Conservation (phyloP, 2,797 vertebrate genomes). For the Enteromius radiatus region DNA sequence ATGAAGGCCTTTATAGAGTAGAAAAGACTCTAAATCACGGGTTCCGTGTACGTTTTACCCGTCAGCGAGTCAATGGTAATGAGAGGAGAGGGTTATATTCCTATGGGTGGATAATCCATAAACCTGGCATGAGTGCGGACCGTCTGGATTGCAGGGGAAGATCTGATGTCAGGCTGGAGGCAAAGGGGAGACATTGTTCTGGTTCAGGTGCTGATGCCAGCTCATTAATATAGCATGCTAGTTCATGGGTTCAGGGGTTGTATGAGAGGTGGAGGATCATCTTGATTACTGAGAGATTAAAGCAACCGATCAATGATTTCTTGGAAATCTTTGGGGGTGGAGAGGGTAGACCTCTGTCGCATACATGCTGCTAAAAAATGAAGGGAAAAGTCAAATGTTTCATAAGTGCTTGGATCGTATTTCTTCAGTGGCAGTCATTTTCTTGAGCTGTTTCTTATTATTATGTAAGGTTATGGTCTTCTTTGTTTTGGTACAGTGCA, state of each 20-base stretch:
- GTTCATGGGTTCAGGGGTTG: constrained; percentile 35
- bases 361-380: constrained; percentile 28
- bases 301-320: constrained; percentile 28
- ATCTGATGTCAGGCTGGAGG: constrained; percentile 44
- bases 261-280: constrained; percentile 39
- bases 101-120: constrained; percentile 43
- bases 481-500: constrained; percentile 69
- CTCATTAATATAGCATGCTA: constrained; percentile 33
- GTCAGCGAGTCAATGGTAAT: constrained; percentile 25
- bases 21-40: constrained; percentile 25
- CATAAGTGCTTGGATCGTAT: background rate
- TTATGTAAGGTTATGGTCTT: constrained; percentile 74
- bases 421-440: constrained; percentile 43
- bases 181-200: constrained; percentile 54
- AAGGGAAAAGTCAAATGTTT: constrained; percentile 40
- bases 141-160: constrained; percentile 42
- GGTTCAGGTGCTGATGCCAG: constrained; percentile 40
- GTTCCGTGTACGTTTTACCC: constrained; percentile 16
- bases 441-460: constrained; percentile 61
- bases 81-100: constrained; percentile 37
- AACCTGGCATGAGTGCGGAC: constrained; percentile 30
- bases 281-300: constrained; percentile 48
- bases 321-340: constrained; percentile 16
- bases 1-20: constrained; percentile 53
- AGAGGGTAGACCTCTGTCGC: background rate